Base-by-base conservation (phyloP, 2,113 vertebrate genomes). In the Nyctibius bracteatus region DNA sequence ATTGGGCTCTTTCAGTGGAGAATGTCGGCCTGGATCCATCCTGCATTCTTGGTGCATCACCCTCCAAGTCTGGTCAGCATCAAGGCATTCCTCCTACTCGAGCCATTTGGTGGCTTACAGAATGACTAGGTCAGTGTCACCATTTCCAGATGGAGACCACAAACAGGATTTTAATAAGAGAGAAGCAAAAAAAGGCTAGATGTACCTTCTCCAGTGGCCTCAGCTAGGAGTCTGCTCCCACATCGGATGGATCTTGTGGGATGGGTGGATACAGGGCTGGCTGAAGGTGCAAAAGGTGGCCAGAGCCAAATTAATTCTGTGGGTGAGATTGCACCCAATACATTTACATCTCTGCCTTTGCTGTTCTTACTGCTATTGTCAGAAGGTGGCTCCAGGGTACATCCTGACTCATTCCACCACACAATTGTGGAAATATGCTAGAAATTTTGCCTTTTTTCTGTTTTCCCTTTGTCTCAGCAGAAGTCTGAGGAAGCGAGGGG, bases 211-310 rank as follows among this genome's bases (percentile, higher is more conserved):
- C 41, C 20, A 35, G 47, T 1, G 8, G 16, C 52, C 59, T 62
- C 27, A 5, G 51, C 49, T 57, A 2, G 62, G 35, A 22, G 6
- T 8, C 35, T 49, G 54, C 47, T 67, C 61, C 61, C 15, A 7
- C 17, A 0, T n/a, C 2, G 37, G 3, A 4, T 1, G 16, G 54
- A 12, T 4, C 18, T 14, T 11, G 49, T 23, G 43, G 14, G 49
- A 12, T 3, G 61, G 43, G 43, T 35, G 30, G 41, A 4, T 12
- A 11, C 7, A 4, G 62, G 28, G 37, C 20, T 68, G 54, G 15
- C 22, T 23, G 47, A 14, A 27, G 61, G 27, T 46, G 22, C 47
- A 23, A 15, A 28, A 37, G 17, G 71, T 31, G 62, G 11, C n/a
- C 63, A 27, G 22, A 57, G 41, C 47, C 41, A 31, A 49, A 9